These are phyloP conservation scores for Bombus superbus DNA, from an alignment of 1,140 invertebrate genomes.

Conservation along the genomic window DNA sequence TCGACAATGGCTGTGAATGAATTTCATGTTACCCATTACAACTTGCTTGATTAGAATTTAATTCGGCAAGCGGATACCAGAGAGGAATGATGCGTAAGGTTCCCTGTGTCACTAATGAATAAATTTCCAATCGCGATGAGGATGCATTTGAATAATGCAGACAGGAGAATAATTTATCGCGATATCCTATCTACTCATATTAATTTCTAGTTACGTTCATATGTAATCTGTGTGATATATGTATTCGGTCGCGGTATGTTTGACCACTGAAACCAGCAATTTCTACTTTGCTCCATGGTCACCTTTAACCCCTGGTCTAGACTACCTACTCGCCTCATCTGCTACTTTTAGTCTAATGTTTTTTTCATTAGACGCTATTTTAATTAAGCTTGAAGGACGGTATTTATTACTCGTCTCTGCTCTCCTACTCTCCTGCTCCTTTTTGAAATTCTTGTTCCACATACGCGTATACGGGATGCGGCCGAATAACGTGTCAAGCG, in stretches of 20 bases:
- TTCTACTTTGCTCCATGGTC: not conserved
- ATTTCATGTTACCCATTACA: not conserved
- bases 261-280: not conserved
- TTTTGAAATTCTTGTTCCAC: too few relatives aligned
- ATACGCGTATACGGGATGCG: too few relatives aligned
- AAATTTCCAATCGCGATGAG: constrained; percentile 16
- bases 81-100: constrained; percentile 13
- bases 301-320: not conserved
- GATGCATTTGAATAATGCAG: constrained; percentile 12
- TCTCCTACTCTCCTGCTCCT: too few relatives aligned
- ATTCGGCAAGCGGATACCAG: not conserved
- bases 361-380: too few relatives aligned
- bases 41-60: constrained; percentile 5
- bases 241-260: not conserved
- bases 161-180: constrained; percentile 12
- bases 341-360: too few relatives aligned
- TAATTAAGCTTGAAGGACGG: too few relatives aligned
- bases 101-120: constrained; percentile 10
- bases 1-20: not conserved
- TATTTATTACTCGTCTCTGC: too few relatives aligned
- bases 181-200: not conserved
- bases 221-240: not conserved
- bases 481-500: too few relatives aligned
- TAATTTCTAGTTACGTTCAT: constrained; percentile 9
- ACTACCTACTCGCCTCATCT: not conserved